Base-by-base conservation (phyloP, 1,140 invertebrate genomes). In the Orchesella cincta region DNA sequence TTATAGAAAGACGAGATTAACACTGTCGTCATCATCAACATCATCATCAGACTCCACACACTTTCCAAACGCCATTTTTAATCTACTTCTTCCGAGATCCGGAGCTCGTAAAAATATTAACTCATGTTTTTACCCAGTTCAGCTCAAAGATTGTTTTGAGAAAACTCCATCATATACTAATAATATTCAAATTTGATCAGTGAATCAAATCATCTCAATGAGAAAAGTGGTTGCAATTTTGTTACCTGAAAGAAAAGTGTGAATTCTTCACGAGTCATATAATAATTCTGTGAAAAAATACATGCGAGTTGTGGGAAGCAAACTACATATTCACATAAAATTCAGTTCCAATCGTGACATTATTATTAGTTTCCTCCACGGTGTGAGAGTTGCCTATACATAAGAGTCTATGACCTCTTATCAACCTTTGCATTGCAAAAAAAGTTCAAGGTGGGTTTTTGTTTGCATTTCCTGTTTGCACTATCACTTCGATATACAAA, bases 371-470 rank as follows among this genome's bases (percentile, higher is more conserved):
- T 18, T 46, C 23, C 26, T 12, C 26, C 14, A 23, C 3, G 23
- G 3, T 57, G 12, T 23, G 26, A 12, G 26, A 71, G 23, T 23
- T 26, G 14, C 57, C 23, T n/a, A 12, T 71, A 5, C 26, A 71
- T 71, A 29, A n/a, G 62, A 67, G 62, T 67, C 62, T 67, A 67
- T 67, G 62, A 67, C 62, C 62, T 67, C 33, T 67, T 67, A 67
- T 67, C 62, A 33, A 67, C 62, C 62, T 31, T 67, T 67, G 62
- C 62, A 31, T 67, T 67, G 62, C 62, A 67, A 67, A 67, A 67
- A 67, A 67, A 67, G 62, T 67, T 67, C 62, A 67, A 67, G 62
- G 62, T 67, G 62, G 62, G 62, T 67, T 67, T 67, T 67, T 67
- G 62, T 67, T 67, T 67, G 62, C 62, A 67, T 67, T 67, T 67